These are phyloP conservation scores for Galerucella nymphaeae DNA, from an alignment of 2,888 invertebrate species.

Conservation along the genomic window DNA sequence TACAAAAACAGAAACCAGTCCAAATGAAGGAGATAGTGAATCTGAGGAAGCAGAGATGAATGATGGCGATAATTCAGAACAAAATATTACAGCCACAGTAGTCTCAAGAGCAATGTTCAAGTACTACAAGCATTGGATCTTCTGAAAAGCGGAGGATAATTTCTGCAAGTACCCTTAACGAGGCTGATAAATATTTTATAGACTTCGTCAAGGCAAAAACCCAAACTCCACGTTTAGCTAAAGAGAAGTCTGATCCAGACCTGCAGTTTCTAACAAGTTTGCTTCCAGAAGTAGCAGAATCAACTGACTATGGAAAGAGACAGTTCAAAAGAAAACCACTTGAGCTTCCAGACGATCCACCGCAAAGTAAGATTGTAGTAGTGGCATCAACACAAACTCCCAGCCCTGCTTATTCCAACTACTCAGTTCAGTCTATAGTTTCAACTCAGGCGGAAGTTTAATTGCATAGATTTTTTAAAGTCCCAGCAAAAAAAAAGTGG, in stretches of 20 bases:
- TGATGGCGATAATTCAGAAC: constrained; percentile 31
- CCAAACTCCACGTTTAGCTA: background rate
- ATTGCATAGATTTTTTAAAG: no score
- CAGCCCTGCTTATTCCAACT: constrained; percentile 31
- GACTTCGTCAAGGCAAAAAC: constrained; percentile 7
- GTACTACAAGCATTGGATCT: constrained; percentile 27
- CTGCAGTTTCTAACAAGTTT: constrained; percentile 26
- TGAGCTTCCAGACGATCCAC: constrained; percentile 19
- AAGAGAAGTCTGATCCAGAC: constrained; percentile 25
- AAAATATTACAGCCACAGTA: constrained; percentile 20
- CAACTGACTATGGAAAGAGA: no score
- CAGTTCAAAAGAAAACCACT: constrained; percentile 7
- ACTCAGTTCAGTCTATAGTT: constrained; percentile 21
- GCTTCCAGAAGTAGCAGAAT: constrained; percentile 19
- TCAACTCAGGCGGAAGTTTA: no score
- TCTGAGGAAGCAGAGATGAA: constrained; percentile 18
- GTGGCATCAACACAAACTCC: constrained; percentile 18
- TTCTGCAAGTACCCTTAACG: constrained; percentile 19
- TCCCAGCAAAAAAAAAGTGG: no score
- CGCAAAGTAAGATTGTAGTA: constrained; percentile 17
- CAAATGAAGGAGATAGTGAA: constrained; percentile 18
- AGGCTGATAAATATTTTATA: constrained; percentile 26
- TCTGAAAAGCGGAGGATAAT: constrained; percentile 23
- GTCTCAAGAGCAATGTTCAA: constrained; percentile 22
- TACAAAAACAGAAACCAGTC: constrained; percentile 30